A percentile compares a stretch with the other conserved stretches of the same genome.
phyloP scores from a whole-genome alignment of 1,140 invertebrate genomes.

The Centruroides sculpturatus region DNA sequence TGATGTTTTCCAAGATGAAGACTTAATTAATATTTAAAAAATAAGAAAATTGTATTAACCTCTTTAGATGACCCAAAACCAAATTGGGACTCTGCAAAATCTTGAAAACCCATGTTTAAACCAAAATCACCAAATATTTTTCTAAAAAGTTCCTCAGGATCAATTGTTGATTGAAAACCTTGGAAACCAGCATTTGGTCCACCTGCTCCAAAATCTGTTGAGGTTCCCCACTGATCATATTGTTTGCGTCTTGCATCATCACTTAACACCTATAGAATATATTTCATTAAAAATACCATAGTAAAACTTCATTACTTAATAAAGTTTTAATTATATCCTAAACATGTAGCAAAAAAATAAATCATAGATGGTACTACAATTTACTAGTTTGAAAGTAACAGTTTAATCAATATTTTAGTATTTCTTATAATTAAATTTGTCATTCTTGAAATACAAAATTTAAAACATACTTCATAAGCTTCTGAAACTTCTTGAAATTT shows the following conservation, averaged over 20 bases:
- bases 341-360: not conserved
- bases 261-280: conserved; percentile 55
- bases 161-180: conserved; percentile 56
- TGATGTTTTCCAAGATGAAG: too few species aligned
- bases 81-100: conserved; percentile 71
- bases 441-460: not conserved
- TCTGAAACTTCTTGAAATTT: conserved; percentile 98
- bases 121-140: conserved; percentile 38
- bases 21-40: not conserved
- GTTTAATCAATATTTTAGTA: too few species aligned
- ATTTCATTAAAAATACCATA: too few species aligned
- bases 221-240: conserved; percentile 86
- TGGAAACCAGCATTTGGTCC: conserved; percentile 21
- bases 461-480: conserved; percentile 77
- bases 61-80: conserved; percentile 58
- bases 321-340: not conserved
- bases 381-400: too few species aligned
- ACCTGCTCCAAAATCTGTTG: conserved; percentile 38
- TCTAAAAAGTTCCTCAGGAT: conserved; percentile 87
- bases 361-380: not conserved
- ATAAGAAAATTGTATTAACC: not conserved
- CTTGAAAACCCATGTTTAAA: conserved; percentile 24
- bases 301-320: not conserved
- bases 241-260: conserved; percentile 87
- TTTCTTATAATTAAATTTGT: not conserved